phyloP scores from a whole-genome alignment of 2,113 vertebrate genomes.

The Embiotoca jacksoni region DNA sequence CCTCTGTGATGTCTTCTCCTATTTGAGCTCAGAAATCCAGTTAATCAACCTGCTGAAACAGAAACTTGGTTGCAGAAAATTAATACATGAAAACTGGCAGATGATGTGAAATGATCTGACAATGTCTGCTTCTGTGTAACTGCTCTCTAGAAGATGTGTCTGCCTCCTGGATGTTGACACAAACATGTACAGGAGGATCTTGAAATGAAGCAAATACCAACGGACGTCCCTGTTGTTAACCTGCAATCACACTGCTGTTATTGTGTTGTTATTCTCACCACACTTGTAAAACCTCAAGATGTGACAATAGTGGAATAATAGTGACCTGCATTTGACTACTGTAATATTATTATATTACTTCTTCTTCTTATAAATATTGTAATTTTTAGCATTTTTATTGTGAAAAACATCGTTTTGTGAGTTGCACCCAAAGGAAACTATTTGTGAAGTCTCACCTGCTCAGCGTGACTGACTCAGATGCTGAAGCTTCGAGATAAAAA shows the following conservation, averaged over 20 bases:
- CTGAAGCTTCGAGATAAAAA: neutral
- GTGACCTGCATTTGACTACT: neutral
- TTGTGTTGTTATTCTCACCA: neutral
- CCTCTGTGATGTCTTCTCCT: no score
- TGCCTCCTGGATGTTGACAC: neutral
- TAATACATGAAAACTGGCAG: slow-evolving; percentile 4
- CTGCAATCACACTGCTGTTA: neutral
- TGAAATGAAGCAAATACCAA: neutral
- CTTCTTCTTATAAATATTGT: no score
- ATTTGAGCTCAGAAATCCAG: no score
- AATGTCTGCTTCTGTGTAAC: neutral
- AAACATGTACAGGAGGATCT: slow-evolving; percentile 4
- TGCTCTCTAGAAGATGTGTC: neutral
- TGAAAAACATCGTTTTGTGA: neutral
- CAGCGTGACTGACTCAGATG: neutral
- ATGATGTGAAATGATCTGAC: slow-evolving; percentile 7
- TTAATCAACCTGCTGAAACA: neutral
- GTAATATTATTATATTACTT: neutral
- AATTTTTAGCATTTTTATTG: neutral
- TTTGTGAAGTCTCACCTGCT: neutral
- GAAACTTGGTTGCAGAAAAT: neutral
- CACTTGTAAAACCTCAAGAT: neutral
- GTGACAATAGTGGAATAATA: neutral
- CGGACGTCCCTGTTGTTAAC: neutral
- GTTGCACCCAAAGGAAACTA: no score